phyloP scores from a whole-genome alignment of 2,113 vertebrate species.

The Willisornis vidua region DNA sequence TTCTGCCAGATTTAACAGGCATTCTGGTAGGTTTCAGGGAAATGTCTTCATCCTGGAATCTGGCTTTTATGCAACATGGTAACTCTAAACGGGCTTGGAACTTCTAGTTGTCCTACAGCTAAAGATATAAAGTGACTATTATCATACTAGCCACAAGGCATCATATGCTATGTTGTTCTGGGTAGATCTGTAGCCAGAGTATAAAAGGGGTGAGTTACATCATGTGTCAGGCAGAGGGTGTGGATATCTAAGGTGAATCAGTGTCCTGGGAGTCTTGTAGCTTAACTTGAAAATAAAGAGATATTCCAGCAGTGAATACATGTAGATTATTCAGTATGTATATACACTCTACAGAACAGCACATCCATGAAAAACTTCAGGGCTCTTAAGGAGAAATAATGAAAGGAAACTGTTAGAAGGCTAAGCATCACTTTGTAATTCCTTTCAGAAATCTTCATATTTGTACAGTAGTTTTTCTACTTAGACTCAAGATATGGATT shows the following conservation, averaged over 20 bases:
- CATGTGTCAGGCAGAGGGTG: background rate
- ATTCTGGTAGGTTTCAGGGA: conserved; percentile 17
- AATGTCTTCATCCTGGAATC: conserved; percentile 12
- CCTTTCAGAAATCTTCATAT: background rate
- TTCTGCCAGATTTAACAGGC: conserved; percentile 29
- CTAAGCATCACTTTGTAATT: background rate
- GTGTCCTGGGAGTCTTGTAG: background rate
- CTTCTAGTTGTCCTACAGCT: background rate
- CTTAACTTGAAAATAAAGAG: background rate
- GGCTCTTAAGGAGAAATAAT: background rate
- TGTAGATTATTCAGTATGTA: background rate
- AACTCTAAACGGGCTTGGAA: background rate
- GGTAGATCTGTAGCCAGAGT: background rate
- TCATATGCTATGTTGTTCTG: background rate
- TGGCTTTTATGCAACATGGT: background rate
- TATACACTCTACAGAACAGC: background rate
- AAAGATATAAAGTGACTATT: background rate
- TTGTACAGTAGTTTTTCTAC: background rate
- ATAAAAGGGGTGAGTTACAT: background rate
- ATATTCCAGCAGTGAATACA: background rate
- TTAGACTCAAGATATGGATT: background rate
- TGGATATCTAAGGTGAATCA: background rate
- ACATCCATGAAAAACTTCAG: background rate
- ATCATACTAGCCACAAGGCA: background rate
- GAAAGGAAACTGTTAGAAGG: background rate